phyloP scores from a whole-genome alignment of 1,140 invertebrate species.

The Drosophila nigromelanica region DNA sequence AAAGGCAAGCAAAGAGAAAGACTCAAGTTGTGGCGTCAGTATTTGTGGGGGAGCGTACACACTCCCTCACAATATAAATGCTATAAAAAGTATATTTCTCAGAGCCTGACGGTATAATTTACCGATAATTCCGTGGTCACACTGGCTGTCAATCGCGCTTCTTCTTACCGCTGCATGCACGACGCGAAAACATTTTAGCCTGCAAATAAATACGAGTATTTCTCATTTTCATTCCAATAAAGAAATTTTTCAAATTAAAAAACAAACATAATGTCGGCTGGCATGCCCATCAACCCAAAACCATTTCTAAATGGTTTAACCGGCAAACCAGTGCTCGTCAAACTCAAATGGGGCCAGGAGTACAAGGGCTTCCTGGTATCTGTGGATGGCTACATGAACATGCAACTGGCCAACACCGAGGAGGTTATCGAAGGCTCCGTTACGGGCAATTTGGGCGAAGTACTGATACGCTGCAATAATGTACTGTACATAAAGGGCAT shows the following conservation, averaged over 20 bases:
- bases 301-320: conserved; percentile 99
- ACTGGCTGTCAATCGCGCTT: conserved; percentile 29
- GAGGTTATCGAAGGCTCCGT: conserved; percentile 96
- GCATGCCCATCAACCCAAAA: conserved; percentile 99
- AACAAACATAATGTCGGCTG: conserved; percentile 87
- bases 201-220: conserved; percentile 34
- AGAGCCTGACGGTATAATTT: no score
- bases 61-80: no score
- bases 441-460: conserved; percentile 98
- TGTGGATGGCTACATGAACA: conserved; percentile 99
- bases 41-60: no score
- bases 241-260: conserved; percentile 14
- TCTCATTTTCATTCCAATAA: conserved; percentile 40
- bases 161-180: conserved; percentile 35
- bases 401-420: conserved; percentile 99
- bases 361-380: conserved; percentile 99
- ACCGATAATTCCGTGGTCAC: no score
- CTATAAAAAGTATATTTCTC: no score
- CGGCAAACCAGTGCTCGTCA: conserved; percentile 98
- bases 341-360: conserved; percentile 99
- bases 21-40: no score
- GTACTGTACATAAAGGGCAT: conserved; percentile 97
- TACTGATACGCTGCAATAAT: conserved; percentile 99
- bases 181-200: conserved; percentile 64
- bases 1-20: no score